Percentiles rank a stretch among this genome's conserved stretches.
Evolutionary conservation across 2,113 vertebrate species (phyloP).

Genomic region (Neodon shergylaensis): DNA sequence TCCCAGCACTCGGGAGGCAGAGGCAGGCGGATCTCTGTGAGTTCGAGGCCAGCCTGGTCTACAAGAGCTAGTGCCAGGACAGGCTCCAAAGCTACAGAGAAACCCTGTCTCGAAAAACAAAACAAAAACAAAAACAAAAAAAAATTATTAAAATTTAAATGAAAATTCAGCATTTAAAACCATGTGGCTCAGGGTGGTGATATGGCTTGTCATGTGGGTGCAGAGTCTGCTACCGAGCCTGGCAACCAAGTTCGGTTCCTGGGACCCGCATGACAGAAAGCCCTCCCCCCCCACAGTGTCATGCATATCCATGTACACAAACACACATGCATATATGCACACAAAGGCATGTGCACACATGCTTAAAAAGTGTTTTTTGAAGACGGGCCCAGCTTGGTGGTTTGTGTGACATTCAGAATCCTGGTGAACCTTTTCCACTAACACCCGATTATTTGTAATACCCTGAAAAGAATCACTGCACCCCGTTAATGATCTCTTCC

Average conservation of each 20-base stretch:
- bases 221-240: neutral
- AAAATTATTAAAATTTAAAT: neutral
- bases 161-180: slow-evolving; percentile 34
- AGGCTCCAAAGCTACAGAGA: no score
- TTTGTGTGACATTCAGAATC: neutral
- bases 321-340: neutral
- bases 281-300: neutral
- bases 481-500: neutral
- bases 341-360: neutral
- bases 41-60: no score
- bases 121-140: no score
- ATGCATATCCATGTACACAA: neutral
- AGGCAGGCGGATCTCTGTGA: no score
- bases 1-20: no score
- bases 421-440: neutral
- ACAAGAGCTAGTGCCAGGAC: no score
- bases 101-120: no score
- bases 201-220: neutral
- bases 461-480: neutral
- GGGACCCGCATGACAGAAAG: neutral
- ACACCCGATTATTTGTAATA: neutral
- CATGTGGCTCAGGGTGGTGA: neutral
- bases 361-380: neutral
- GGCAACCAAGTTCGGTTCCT: neutral
- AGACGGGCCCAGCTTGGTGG: neutral